Evolutionary conservation across 2,888 invertebrate genomes (phyloP), one percentile per base, ranked within the genome.

Genomic region (Cyclophora albipunctata): DNA sequence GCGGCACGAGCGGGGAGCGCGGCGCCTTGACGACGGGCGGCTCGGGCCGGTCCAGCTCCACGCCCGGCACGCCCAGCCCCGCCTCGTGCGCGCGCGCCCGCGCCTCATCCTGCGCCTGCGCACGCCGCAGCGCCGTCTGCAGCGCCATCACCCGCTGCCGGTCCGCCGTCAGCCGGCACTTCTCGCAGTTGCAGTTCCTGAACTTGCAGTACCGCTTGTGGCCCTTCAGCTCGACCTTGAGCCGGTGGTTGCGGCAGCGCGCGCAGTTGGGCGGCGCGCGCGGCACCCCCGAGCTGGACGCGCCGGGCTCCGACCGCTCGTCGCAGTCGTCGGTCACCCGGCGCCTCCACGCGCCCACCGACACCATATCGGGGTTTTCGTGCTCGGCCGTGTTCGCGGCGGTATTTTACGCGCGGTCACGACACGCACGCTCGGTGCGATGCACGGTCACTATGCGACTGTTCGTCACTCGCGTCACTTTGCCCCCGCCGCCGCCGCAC

Each of bases 151-250:
- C 95, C 20, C 94, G 89, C 82, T 97, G 97, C 45, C 97, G 85
- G 71, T 96, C 96, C 0, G 95, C 94, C 0, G 97, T 96, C 52
- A 96, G 85, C 56, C 93, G 92, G 78, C 98, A 98, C 84, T 95
- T 95, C 61, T 94, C 93, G 83, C 98, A 98, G 55, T 89, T 91
- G 84, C 97, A 97, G 73, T 92, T 90, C 58, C 95, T 93, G 84
- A 91, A 97, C 70, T 92, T 92, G 90, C 98, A 98, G 84, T 96
- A 96, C 37, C 96, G 91, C 80, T 98, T 98, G 89, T 98, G 98
- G 7, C 96, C 97, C 82, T 96, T 96, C 59, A 97, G 90, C 79
- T 93, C 93, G 62, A 96, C 93, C 78, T 95, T 95, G 71, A 95
- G 90, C n/a, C 94, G 92, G 83, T 98, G 98, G 89, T 97, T 97